A percentile compares a stretch with the other conserved stretches of the same genome.
Conservation (phyloP, 2,797 vertebrate genomes). For the Chiloscyllium punctatum region DNA sequence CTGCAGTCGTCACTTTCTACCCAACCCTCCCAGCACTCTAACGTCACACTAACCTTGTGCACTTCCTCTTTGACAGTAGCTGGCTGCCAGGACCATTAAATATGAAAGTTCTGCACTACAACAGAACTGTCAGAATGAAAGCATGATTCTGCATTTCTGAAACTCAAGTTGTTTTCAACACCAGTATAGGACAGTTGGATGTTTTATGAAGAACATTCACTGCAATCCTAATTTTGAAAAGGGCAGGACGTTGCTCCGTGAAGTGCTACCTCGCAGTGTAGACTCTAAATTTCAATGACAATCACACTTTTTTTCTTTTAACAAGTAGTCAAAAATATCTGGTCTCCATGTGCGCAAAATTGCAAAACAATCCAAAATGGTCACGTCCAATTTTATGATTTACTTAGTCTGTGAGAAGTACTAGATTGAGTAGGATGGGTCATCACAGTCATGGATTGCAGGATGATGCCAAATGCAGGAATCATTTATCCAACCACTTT, state of each 20-base stretch:
- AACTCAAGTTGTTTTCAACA: neutral
- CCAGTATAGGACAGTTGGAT: neutral
- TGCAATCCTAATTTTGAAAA: neutral
- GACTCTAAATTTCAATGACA: neutral
- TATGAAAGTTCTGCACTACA: too few species aligned
- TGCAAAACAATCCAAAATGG: neutral
- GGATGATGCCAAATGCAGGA: neutral
- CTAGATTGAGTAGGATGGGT: neutral
- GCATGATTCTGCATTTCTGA: neutral
- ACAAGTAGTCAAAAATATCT: neutral
- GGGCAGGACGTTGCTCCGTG: neutral
- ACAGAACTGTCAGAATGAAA: too few species aligned
- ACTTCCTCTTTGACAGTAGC: too few species aligned
- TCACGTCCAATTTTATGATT: neutral
- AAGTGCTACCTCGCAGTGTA: too few species aligned
- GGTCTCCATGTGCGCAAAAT: neutral
- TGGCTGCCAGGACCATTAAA: too few species aligned
- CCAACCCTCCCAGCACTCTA: too few species aligned
- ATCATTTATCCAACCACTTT: neutral
- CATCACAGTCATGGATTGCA: neutral
- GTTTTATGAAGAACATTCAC: neutral
- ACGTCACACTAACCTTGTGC: too few species aligned
- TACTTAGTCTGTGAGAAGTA: neutral
- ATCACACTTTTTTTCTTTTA: neutral
- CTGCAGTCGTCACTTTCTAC: too few species aligned